Evolutionary conservation across 2,888 invertebrate species (phyloP), one percentile per base, ranked within the genome.

Genomic region (Galerucella pusilla): DNA sequence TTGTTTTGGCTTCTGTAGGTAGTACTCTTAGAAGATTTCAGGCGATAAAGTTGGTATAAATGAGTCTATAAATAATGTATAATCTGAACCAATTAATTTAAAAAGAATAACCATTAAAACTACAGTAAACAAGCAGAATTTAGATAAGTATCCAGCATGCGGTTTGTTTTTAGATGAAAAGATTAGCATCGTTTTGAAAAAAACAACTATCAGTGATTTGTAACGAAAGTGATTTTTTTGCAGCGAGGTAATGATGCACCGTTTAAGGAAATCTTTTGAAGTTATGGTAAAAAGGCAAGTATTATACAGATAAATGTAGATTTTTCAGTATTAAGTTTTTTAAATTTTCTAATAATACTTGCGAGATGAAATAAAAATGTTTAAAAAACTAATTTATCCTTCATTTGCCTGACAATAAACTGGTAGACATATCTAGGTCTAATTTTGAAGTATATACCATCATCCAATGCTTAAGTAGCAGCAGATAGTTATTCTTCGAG

Each of bases 201-300:
- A 64, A 35, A 64, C 67, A 61, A 70, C 68, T 71, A 69, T 65
- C 73, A 74, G 57, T 78, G 76, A 73, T 77, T 76, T 65, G 64
- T 65, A 65, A 65, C 64, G 74, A 77, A 61, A 72, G 74, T 78
- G 73, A 77, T 78, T 80, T 80, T 80, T 80, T 78, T 80, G 78
- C 78, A 80, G 80, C 78, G 80, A 79, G 79, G 77, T 79, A 78
- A 79, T 79, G 79, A 79, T 79, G 79, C 79, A 79, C 70, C 79
- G 79, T 76, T 79, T 79, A 76, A 76, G 79, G 78, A 79, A 79
- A 78, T 76, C 79, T 68, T 79, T 79, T 79, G 79, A 79, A 76
- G 79, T 79, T 64, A 76, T 79, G 78, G 79, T 79, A 66, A 79
- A 79, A 78, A 79, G 79, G 79, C 79, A 79, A 79, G 79, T 79